Base-by-base conservation (phyloP, 2,113 vertebrate species). In the Hucho hucho region DNA sequence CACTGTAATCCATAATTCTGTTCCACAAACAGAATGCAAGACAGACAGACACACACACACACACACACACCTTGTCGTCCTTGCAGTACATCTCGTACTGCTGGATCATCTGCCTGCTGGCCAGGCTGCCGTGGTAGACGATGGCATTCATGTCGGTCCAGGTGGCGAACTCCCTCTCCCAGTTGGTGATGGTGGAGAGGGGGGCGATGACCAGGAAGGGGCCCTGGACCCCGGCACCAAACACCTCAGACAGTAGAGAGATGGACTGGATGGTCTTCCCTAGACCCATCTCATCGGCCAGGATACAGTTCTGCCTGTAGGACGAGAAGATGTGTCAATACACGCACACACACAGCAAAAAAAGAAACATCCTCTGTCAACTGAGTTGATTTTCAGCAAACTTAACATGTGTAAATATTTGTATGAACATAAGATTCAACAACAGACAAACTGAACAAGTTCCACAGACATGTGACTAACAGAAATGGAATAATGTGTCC, bases 71-170 rank as follows among this genome's bases (percentile, higher is more conserved):
- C 95, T 96, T 94, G 1, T 96, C 92, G 63, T 98, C 97, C 82
- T 97, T 97, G 90, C 94, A 96, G 88, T 98, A 98, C 96, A 98
- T 98, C 88, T 97, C 97, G 25, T 97, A 98, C 83, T 98, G 96
- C 69, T 98, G 97, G 87, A 98, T 98, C 96, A 98, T 97, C 88
- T 98, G 97, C 2, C 97, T 78, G 61, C 95, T 96, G 47, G 96
- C 96, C 85, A 98, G 85, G 79, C 97, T 98, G 77, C 97, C 97
- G 6, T 98, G 97, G 84, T 98, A 98, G 5, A 98, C 96, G 9
- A 97, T 98, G 81, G 94, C 96, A 61, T 98, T 98, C 94, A 98
- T 96, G 46, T 95, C 78, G 0, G 97, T 98, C 97, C 97, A 98
- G 0, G 94, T 97, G 72, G 87, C 86, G 83, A 98, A 98, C 79